phyloP scores from a whole-genome alignment of 2,113 vertebrate species.

The Dromaius novaehollandiae region DNA sequence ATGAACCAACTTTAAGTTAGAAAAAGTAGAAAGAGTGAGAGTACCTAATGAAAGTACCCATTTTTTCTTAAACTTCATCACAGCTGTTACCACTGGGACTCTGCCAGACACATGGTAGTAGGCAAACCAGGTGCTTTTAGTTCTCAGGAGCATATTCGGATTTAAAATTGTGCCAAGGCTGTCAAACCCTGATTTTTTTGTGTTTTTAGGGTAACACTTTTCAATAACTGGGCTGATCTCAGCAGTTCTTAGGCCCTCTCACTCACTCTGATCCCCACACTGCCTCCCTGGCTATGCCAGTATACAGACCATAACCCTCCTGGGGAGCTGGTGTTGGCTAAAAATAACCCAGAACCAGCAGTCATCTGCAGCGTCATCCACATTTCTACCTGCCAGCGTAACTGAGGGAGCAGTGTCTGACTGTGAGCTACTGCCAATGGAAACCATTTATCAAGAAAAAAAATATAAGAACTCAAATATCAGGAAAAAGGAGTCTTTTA shows the following conservation, averaged over 20 bases:
- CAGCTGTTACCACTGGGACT: neutral
- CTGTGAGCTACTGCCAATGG: neutral
- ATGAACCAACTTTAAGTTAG: neutral
- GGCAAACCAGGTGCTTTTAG: accelerated
- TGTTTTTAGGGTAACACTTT: neutral
- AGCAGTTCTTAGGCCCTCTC: neutral
- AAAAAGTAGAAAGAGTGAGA: neutral
- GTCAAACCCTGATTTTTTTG: neutral
- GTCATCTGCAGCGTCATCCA: conserved; percentile 34
- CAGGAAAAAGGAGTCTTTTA: neutral
- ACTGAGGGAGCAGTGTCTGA: neutral
- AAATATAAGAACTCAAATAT: neutral
- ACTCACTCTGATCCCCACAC: neutral
- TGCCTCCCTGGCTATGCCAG: neutral
- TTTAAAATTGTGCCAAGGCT: neutral
- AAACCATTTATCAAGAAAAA: neutral
- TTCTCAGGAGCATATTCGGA: accelerated
- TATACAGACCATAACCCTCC: neutral
- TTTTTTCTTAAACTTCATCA: neutral
- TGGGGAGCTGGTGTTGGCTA: neutral
- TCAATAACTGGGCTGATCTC: neutral
- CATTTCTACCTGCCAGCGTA: conserved; percentile 1
- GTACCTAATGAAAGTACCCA: neutral
- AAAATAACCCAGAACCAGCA: conserved; percentile 46
- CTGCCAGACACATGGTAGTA: neutral